A percentile compares a stretch with the other conserved stretches of the same genome.
phyloP scores from a whole-genome alignment of 2,113 vertebrate genomes.

The Bagarius yarrelli region DNA sequence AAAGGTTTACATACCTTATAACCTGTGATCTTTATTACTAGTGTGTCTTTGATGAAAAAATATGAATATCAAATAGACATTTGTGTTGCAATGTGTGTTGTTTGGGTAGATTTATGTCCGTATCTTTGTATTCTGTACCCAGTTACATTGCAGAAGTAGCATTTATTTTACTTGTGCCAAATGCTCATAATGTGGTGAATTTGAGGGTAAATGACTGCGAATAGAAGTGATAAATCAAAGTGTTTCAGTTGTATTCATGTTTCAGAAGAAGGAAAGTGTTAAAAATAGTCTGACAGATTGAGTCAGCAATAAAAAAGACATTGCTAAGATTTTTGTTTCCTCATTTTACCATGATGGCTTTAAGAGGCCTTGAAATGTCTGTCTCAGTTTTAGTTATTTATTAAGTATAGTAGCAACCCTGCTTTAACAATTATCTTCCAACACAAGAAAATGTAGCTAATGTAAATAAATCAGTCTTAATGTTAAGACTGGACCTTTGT shows the following conservation, averaged over 20 bases:
- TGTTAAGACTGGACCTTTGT: constrained; percentile 50
- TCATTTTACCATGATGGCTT: constrained; percentile 23
- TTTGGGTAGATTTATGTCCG: constrained; percentile 18
- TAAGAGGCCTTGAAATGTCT: constrained; percentile 27
- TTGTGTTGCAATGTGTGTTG: constrained; percentile 2
- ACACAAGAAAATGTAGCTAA: constrained; percentile 41
- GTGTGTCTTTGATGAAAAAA: constrained; percentile 23
- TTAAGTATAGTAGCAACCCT: constrained; percentile 2
- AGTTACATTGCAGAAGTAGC: constrained; percentile 28
- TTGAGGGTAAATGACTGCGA: neutral
- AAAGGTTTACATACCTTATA: constrained; percentile 13
- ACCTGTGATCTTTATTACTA: constrained; percentile 16
- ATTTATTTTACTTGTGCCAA: constrained; percentile 30
- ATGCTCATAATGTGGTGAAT: neutral
- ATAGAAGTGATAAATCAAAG: neutral
- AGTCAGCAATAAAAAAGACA: constrained; percentile 48
- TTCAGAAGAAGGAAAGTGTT: constrained; percentile 11
- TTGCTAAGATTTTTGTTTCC: constrained; percentile 20
- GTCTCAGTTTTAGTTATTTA: constrained; percentile 6
- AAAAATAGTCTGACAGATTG: constrained; percentile 3
- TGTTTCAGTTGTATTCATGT: constrained; percentile 28
- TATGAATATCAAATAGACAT: constrained; percentile 27
- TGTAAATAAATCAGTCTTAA: constrained; percentile 29
- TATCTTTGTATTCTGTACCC: constrained; percentile 12
- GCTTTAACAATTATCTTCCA: constrained; percentile 7